A percentile compares a stretch with the other conserved stretches of the same genome.
phyloP scores from a whole-genome alignment of 1,140 invertebrate genomes.

The Portunus trituberculatus region DNA sequence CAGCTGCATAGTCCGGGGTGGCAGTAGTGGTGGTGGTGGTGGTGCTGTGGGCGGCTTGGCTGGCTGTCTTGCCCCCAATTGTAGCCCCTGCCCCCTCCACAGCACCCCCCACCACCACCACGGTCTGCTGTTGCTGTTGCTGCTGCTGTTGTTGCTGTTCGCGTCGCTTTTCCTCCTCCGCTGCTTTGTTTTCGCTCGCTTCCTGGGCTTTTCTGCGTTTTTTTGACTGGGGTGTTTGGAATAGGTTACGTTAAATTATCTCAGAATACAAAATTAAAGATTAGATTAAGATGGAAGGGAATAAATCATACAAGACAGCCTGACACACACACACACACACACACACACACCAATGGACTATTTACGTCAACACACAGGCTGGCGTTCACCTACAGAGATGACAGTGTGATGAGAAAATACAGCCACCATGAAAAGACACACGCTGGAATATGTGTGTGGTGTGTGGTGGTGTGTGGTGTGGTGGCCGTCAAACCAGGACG shows the following conservation, averaged over 20 bases:
- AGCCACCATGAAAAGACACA: too few relatives aligned
- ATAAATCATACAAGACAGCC: too few relatives aligned
- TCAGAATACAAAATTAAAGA: too few relatives aligned
- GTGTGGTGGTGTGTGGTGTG: too few relatives aligned
- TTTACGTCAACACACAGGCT: too few relatives aligned
- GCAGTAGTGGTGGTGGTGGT: conserved; percentile 79
- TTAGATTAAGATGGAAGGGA: too few relatives aligned
- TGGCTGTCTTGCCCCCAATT: too few relatives aligned
- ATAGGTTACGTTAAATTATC: too few relatives aligned
- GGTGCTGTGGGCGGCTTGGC: neutral
- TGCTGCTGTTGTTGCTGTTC: conserved; percentile 78
- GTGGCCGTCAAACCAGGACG: too few relatives aligned
- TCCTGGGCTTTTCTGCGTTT: conserved; percentile 83
- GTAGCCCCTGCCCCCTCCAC: neutral
- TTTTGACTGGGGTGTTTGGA: conserved; percentile 83
- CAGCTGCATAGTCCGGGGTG: conserved; percentile 90
- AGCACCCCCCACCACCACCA: conserved; percentile 84
- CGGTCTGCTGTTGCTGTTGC: conserved; percentile 82
- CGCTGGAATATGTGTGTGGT: too few relatives aligned
- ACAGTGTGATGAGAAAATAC: too few relatives aligned
- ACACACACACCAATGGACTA: conserved; percentile 26
- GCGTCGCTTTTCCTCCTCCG: conserved; percentile 71
- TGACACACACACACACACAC: conserved; percentile 37
- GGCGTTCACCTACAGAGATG: too few relatives aligned
- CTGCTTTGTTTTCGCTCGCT: conserved; percentile 79